phyloP scores from a whole-genome alignment of 1,140 invertebrate species.

The Neomicropteryx cornuta region DNA sequence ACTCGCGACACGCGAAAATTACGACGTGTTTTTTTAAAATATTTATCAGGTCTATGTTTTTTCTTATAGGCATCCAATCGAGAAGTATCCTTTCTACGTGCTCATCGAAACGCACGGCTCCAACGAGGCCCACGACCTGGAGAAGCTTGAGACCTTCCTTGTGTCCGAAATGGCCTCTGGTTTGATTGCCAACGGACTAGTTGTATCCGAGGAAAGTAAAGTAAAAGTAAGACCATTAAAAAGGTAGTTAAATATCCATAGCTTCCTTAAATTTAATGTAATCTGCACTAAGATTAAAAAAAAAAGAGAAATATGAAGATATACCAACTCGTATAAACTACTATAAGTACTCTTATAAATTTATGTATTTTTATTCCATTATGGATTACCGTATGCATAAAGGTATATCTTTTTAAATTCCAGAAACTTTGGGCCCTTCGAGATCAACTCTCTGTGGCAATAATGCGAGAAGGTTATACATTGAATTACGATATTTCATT shows the following conservation, averaged over 20 bases:
- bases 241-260: too few relatives aligned
- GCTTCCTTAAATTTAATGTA: too few relatives aligned
- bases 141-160: slow-evolving; percentile 75
- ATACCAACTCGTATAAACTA: too few relatives aligned
- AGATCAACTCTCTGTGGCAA: slow-evolving; percentile 75
- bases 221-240: slow-evolving; percentile 67
- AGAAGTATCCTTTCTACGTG: slow-evolving; percentile 75
- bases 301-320: too few relatives aligned
- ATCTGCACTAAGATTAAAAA: too few relatives aligned
- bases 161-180: slow-evolving; percentile 57
- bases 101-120: slow-evolving; percentile 87
- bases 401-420: slow-evolving; percentile 27
- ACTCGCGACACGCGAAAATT: too few relatives aligned
- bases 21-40: too few relatives aligned
- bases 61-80: slow-evolving; percentile 43
- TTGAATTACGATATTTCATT: slow-evolving; percentile 96
- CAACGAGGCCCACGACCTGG: slow-evolving; percentile 68
- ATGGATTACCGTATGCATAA: too few relatives aligned
- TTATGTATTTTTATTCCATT: too few relatives aligned
- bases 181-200: slow-evolving; percentile 71
- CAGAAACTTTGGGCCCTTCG: slow-evolving; percentile 73
- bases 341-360: too few relatives aligned
- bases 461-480: slow-evolving; percentile 76
- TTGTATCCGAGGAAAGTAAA: slow-evolving; percentile 67
- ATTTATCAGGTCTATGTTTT: too few relatives aligned